Evolutionary conservation across 2,888 invertebrate genomes (phyloP), one percentile per base, ranked within the genome.

Genomic region (Rhamphomyia laevipes): DNA sequence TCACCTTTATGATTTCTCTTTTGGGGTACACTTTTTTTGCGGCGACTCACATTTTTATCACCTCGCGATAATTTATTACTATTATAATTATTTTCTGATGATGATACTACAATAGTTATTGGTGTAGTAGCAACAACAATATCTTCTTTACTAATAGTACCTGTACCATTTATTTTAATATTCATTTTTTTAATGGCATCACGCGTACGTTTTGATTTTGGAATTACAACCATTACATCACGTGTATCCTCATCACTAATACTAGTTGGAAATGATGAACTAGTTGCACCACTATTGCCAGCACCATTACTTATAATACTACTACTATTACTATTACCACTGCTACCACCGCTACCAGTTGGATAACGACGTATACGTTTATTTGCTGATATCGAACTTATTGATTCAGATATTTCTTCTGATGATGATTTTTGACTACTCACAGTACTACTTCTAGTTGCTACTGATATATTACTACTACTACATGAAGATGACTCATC

Each of bases 181-280:
- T 30, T 38, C 59, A 76, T 75, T 40, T 80, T 89, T 57, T 75
- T 85, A 54, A 70, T 70, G 46, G 80, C 38, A 35, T 50, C 37
- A 35, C 55, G 44, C n/a, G 53, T 55, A 17, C 53, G 52, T 42
- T 21, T 21, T 17, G 15, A 27, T 15, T 21, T 21, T 38, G 51
- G 53, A 42, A 55, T 55, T 6, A 53, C 54, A 42, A 46, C 45
- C 13, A 53, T 47, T n/a, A 47, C 52, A 30, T 56, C 54, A 6
- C 54, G 46, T 16, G 53, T 52, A 37, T 57, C 57, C 27, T 54
- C 54, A 45, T 54, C 56, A 38, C 54, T 54, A 35, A 53, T 9
- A 13, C 52, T 35, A 2, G 48, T 43, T 12, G 43, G 41, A 13
- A 43, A 43, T 15, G 47, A 48, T n/a, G 49, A 46, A 27, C 43